Base-by-base conservation (phyloP, 2,888 invertebrate species). In the Agrotis segetum region DNA sequence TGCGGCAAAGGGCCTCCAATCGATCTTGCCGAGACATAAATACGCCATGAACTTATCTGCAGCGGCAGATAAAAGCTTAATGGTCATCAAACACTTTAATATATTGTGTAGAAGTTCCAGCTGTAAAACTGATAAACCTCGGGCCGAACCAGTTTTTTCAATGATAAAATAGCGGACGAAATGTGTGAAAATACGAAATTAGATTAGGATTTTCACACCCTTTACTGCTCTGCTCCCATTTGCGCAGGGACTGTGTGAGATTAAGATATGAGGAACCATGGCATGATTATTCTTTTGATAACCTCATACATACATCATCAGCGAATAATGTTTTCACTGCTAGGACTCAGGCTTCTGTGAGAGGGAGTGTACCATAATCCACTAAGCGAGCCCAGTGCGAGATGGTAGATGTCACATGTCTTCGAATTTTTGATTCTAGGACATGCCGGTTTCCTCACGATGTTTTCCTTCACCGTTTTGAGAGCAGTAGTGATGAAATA, bases 11-110 rank as follows among this genome's bases (percentile, higher is more conserved):
- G 67, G 81, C 77, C 81, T 79, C 71, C 87, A 82, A 91, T 91
- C 91, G 87, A 91, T 91, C 90, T 89, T 82, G 46, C 80, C 72
- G 79, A 85, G 90, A 88, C 89, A 79, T 82, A 81, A 85, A 88
- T 89, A 88, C 78, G 85, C 85, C 82, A 83, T 79, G 76, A 79
- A 87, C 75, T 84, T 87, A 86, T 88, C 86, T 81, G 67, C 71
- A 72, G 81, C 83, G 83, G 86, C 74, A 77, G 85, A 79, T 87
- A 88, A 88, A 83, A 81, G 64, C 85, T 75, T 88, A 81, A 85
- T 87, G 85, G 85, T 83, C 85, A 87, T 85, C 85, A 85, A 85
- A 85, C 84, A 82, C 81, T 81, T 85, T 85, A 85, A 87, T 84
- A 86, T 85, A 85, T 86, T 83, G 75, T 83, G 67, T 81, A 83